Evolutionary conservation across 2,113 vertebrate species (phyloP), one percentile per base, ranked within the genome.

Genomic region (Pelusios castaneus): DNA sequence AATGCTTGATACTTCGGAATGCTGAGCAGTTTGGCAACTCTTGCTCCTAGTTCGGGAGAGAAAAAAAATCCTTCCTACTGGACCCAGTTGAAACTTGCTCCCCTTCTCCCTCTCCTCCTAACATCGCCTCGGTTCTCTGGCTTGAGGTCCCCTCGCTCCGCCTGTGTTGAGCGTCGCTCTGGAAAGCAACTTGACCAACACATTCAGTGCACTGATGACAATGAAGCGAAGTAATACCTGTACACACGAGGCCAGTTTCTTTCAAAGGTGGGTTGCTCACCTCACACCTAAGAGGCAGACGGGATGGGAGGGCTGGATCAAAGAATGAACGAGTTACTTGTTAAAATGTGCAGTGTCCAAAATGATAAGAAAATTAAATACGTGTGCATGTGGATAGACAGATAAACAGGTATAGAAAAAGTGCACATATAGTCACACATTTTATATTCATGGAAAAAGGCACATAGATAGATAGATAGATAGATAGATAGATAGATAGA

Each of bases 1-100:
- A 98, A 98, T 98, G 98, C 98, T 94, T 93, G 96, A 87, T 98
- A 96, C 98, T 98, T 97, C 97, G 97, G 97, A 98, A 98, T 97
- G 97, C 97, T 94, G 97, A 96, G 88, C 82, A 92, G 94, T 90
- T 95, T 89, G 93, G 91, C 96, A 88, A 89, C 89, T 84, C 73
- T 1, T 2, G 70, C 67, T 75, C n/a, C 70, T 5, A 75, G 38
- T 24, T 13, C 10, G 86, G 93, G 92, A 93, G 89, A 56, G 16
- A 79, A 70, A 93, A 93, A 90, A 17, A 85, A 91, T 90, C 96
- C 93, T 91, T 86, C 93, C 91, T 86, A 41, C 78, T 82, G 83
- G 85, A 90, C 95, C 93, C 95, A 79, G 38, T 83, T 91, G 86
- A 21, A 87, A 56, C 84, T 91, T 96, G 96, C 94, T 93, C 93